phyloP scores from a whole-genome alignment of 2,113 vertebrate species.

The Connochaetes taurinus region DNA sequence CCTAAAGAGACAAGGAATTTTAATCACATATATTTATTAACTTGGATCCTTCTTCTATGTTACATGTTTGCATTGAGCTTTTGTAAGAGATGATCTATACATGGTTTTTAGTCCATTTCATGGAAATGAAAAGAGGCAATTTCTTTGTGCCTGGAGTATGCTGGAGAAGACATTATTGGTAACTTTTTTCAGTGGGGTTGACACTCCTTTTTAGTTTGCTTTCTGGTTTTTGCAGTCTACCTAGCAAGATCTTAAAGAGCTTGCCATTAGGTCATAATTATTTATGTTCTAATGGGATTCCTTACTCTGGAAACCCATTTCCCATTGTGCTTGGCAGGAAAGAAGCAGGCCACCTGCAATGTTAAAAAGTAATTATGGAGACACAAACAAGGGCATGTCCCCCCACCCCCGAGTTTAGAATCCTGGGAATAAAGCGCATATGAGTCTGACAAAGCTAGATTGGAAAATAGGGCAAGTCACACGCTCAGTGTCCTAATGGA shows the following conservation, averaged over 20 bases:
- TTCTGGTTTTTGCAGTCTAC: not conserved
- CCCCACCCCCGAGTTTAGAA: not conserved
- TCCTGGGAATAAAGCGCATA: not conserved
- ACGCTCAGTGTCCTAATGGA: too few species aligned
- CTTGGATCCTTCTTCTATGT: not conserved
- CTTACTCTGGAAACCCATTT: not conserved
- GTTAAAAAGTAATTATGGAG: not conserved
- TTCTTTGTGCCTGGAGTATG: not conserved
- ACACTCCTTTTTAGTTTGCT: not conserved
- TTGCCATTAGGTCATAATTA: not conserved
- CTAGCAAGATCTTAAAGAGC: not conserved
- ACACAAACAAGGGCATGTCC: not conserved
- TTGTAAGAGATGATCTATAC: not conserved
- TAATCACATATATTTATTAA: conserved; percentile 38
- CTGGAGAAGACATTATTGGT: not conserved
- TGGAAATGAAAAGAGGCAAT: not conserved
- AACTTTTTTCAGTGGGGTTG: not conserved
- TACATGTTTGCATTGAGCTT: not conserved
- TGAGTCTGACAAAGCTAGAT: not conserved
- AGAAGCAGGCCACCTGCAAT: not conserved
- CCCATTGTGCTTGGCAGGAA: conserved; percentile 17
- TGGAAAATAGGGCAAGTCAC: not conserved
- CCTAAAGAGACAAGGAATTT: conserved; percentile 45
- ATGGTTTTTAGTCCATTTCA: not conserved
- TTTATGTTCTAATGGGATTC: conserved; percentile 15